phyloP scores from a whole-genome alignment of 2,797 vertebrate genomes.

The Manis crassicaudata region DNA sequence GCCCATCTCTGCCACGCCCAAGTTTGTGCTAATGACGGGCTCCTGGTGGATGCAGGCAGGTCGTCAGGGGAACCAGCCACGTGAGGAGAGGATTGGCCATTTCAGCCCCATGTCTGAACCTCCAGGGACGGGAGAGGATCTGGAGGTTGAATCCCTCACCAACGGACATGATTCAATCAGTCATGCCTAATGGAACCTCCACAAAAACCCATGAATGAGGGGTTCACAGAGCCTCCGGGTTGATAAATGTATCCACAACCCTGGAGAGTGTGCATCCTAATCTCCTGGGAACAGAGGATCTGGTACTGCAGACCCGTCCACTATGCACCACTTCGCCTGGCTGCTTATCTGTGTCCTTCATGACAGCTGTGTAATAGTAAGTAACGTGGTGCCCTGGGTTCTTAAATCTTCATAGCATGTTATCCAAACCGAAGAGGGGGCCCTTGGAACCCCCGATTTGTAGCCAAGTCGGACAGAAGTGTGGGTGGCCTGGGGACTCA shows the following conservation, averaged over 20 bases:
- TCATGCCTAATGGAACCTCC: too few relatives aligned
- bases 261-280: rapidly evolving
- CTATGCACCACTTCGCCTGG: not conserved
- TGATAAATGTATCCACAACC: rapidly evolving
- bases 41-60: rapidly evolving
- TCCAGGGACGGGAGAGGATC: rapidly evolving
- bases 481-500: not conserved
- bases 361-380: not conserved
- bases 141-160: not conserved
- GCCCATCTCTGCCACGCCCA: not conserved
- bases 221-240: rapidly evolving
- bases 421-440: rapidly evolving
- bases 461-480: too few relatives aligned
- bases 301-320: too few relatives aligned
- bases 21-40: not conserved
- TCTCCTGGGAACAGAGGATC: rapidly evolving
- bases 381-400: not conserved
- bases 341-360: too few relatives aligned
- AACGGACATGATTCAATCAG: rapidly evolving
- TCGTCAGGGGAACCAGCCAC: not conserved
- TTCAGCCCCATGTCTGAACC: rapidly evolving
- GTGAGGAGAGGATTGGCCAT: not conserved
- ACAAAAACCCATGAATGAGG: rapidly evolving
- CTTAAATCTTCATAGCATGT: not conserved
- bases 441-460: rapidly evolving